Conservation (phyloP, 2,888 invertebrate species). For the Tipula lateralis region DNA sequence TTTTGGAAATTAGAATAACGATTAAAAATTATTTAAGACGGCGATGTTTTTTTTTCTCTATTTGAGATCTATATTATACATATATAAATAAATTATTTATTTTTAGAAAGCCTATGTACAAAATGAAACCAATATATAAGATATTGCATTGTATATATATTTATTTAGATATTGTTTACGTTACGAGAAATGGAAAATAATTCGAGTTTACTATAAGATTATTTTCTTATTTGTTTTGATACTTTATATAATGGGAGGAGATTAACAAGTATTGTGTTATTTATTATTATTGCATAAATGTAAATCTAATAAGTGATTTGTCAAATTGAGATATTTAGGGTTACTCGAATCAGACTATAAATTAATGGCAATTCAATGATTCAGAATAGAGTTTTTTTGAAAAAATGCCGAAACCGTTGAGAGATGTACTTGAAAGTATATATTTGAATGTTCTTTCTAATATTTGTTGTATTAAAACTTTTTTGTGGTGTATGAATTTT, state of each 20-base stretch:
- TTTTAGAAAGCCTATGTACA: background rate
- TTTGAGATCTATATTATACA: background rate
- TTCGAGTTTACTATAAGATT: background rate
- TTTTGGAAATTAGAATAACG: background rate
- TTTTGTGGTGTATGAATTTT: too few relatives aligned
- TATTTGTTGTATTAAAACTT: too few relatives aligned
- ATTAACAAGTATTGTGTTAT: background rate
- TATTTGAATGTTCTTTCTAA: too few relatives aligned
- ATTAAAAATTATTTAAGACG: background rate
- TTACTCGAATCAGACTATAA: too few relatives aligned
- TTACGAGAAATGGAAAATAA: background rate
- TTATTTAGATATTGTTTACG: background rate
- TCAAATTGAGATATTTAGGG: too few relatives aligned
- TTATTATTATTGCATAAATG: background rate
- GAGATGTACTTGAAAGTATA: too few relatives aligned
- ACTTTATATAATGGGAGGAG: background rate
- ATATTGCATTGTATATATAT: background rate
- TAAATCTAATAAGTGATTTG: too few relatives aligned
- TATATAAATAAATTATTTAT: background rate
- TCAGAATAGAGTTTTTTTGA: too few relatives aligned
- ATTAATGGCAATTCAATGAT: too few relatives aligned
- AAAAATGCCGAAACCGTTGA: too few relatives aligned
- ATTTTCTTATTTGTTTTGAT: too few relatives aligned
- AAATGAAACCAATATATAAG: too few relatives aligned
- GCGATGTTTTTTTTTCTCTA: background rate